Conservation (phyloP, 2,797 vertebrate genomes). For the Lycodopsis pacificus region DNA sequence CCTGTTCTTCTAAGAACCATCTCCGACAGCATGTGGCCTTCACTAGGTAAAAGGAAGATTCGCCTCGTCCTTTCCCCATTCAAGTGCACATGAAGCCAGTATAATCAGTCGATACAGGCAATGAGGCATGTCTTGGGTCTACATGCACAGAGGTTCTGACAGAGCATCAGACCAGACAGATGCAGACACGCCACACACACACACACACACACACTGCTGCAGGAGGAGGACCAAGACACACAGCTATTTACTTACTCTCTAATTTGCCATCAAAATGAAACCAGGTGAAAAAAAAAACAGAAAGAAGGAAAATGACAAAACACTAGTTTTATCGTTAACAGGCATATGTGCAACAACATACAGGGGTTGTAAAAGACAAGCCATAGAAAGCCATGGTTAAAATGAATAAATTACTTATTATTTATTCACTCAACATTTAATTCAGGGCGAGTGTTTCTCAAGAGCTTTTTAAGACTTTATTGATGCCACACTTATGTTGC, state of each 20-base stretch:
- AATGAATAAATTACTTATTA: constrained; percentile 18
- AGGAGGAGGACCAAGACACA: constrained; percentile 67
- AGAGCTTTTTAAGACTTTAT: neutral
- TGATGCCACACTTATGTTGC: neutral
- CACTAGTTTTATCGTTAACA: constrained; percentile 62
- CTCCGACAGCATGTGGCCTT: neutral
- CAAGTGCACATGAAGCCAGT: constrained; percentile 49
- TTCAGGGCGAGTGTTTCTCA: constrained; percentile 1
- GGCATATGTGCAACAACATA: constrained; percentile 61
- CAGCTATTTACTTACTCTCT: constrained; percentile 87
- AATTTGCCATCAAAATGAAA: constrained; percentile 84
- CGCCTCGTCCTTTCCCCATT: constrained; percentile 1
- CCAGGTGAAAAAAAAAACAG: constrained; percentile 65
- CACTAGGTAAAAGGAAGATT: neutral
- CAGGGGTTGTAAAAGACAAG: constrained; percentile 40
- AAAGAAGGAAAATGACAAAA: constrained; percentile 74
- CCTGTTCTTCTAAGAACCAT: neutral
- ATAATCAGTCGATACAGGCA: constrained; percentile 55
- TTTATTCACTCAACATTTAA: constrained; percentile 21
- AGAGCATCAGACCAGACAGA: constrained; percentile 73
- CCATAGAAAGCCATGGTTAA: constrained; percentile 29
- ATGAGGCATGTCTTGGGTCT: constrained; percentile 65
- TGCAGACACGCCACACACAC: constrained; percentile 72
- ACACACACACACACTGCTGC: constrained; percentile 68
- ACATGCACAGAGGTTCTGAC: constrained; percentile 71